Evolutionary conservation across 2,113 vertebrate genomes (phyloP), one percentile per base, ranked within the genome.

Genomic region (Tragelaphus buxtoni): DNA sequence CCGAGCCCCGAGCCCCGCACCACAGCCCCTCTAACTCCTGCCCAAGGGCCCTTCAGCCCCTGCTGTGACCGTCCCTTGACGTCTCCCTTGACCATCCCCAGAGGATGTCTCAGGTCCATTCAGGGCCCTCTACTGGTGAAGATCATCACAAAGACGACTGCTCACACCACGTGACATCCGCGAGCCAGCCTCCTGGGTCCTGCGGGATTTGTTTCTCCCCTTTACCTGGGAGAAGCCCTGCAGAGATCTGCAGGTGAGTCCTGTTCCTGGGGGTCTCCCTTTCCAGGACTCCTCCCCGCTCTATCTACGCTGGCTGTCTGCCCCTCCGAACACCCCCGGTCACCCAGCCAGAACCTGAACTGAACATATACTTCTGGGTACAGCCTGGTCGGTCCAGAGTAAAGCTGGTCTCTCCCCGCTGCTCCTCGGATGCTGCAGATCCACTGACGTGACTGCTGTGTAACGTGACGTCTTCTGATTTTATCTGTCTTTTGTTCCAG

Each of bases 11-110:
- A 51, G 22, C 39, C 39, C 32, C 20, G 13, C 12, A n/a, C 72
- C 49, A 26, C 18, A 35, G 22, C 11, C 5, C 11, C 35, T 24
- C 39, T 12, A 13, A 18, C 35, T 28, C 69, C 35, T 91, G 35
- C 35, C 72, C 55, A 18, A 13, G 0, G 2, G n/a, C n/a, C 10
- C 10, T 24, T 58, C 14, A 10, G 2, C 7, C 2, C 49, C 39
- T 9, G 5, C 17, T 39, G 17, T 10, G 9, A 69, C 28, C 9
- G 4, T 11, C 65, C n/a, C 9, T 69, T 35, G 32, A 22, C 49
- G 10, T n/a, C 17, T 76, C 8, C 51, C 14, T 10, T 12, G 42
- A 58, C 56, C 4, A 16, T 30, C 24, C 53, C 42, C 30, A 60
- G 56, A 86, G 49, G 47, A 69, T 17, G 74, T 74, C 49, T 14